Percentiles rank a stretch among this genome's conserved stretches.
Conservation (phyloP, 2,113 vertebrate species). For the Dipodomys spectabilis region DNA sequence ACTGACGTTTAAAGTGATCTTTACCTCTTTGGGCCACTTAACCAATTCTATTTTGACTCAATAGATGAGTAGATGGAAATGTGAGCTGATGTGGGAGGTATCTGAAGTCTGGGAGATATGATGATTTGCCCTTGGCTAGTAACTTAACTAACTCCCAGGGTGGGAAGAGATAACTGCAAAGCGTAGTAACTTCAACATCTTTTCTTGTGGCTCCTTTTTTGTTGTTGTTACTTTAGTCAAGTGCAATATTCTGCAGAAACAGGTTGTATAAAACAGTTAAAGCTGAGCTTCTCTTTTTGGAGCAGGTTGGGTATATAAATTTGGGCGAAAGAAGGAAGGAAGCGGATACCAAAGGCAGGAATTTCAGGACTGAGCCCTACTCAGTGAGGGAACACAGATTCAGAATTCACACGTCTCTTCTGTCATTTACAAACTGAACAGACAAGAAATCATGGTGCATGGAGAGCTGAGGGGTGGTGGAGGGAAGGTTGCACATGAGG, state of each 20-base stretch:
- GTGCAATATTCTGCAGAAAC: neutral
- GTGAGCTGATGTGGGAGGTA: neutral
- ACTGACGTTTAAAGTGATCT: neutral
- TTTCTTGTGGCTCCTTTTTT: neutral
- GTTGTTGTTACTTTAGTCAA: neutral
- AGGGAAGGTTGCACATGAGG: neutral
- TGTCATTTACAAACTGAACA: neutral
- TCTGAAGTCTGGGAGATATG: neutral
- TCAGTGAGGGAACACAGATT: neutral
- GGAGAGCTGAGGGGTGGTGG: no score
- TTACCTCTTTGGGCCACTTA: neutral
- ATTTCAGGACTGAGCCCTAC: no score
- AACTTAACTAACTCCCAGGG: neutral
- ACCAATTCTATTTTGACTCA: neutral
- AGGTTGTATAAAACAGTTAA: neutral
- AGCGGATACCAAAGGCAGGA: no score
- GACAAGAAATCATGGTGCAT: no score
- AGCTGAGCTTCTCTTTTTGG: neutral
- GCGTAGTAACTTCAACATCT: neutral
- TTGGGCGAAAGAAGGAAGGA: no score
- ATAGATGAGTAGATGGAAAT: neutral
- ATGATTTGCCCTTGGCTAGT: no score
- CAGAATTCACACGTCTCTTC: neutral
- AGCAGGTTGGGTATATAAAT: neutral
- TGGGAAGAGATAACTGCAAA: neutral